Percentiles rank a stretch among this genome's conserved stretches.
Conservation (phyloP, 2,113 vertebrate species). For the Cavia porcellus region DNA sequence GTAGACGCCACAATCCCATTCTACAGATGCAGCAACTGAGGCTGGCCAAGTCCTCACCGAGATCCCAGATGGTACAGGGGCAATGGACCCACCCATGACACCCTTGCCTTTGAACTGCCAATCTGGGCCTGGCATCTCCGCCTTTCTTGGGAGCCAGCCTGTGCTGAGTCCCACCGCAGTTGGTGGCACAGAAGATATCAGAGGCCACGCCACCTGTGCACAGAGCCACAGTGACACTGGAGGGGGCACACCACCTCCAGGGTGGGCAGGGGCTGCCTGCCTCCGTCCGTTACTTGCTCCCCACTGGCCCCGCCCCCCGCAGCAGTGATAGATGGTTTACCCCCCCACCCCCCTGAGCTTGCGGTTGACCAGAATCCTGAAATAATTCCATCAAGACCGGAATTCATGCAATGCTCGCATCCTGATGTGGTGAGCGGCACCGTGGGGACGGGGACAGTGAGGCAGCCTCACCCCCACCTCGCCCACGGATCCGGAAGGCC, state of each 20-base stretch:
- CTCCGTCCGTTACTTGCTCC: slow-evolving; percentile 85
- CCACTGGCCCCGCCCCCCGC: slow-evolving; percentile 71
- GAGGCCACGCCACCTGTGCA: neutral
- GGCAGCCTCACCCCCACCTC: slow-evolving; percentile 78
- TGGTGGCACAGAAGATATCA: neutral
- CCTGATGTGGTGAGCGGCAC: slow-evolving; percentile 91
- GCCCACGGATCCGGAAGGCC: slow-evolving; percentile 88
- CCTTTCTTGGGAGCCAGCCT: neutral
- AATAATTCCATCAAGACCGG: slow-evolving; percentile 90
- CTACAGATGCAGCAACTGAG: neutral
- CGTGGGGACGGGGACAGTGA: slow-evolving; percentile 66
- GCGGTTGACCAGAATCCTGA: slow-evolving; percentile 92
- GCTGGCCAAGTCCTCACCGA: neutral
- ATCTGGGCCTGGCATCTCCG: neutral
- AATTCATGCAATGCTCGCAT: slow-evolving; percentile 91
- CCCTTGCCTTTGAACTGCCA: neutral
- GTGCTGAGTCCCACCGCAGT: neutral
- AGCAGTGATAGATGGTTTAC: slow-evolving; percentile 86
- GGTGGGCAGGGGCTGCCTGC: neutral
- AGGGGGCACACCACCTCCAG: neutral
- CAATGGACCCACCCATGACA: neutral
- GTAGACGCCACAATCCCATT: neutral
- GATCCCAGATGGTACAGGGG: too few species aligned
- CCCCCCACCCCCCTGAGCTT: slow-evolving; percentile 68
- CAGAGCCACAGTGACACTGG: neutral